Evolutionary conservation across 2,797 vertebrate species (phyloP).

Genomic region (Acropternis orthonyx): DNA sequence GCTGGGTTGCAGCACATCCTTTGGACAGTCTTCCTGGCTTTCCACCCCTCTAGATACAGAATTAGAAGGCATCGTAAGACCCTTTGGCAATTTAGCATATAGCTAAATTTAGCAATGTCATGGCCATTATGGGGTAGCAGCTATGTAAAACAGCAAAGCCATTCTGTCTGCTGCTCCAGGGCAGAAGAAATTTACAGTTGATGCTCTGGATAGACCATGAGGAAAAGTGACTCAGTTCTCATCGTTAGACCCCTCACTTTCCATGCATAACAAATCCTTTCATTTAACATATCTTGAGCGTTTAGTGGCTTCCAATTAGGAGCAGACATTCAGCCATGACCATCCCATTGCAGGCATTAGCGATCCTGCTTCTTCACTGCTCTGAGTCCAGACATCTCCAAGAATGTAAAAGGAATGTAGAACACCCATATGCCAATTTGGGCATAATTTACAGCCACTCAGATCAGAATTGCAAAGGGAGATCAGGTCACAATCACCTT

Average conservation of each 20-base stretch:
- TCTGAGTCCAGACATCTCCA: neutral
- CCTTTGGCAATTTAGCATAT: neutral
- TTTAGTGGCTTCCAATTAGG: neutral
- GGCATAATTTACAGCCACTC: neutral
- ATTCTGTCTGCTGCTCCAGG: neutral
- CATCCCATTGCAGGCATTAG: neutral
- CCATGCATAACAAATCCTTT: neutral
- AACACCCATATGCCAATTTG: neutral
- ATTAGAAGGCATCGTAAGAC: neutral
- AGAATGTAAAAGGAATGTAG: neutral
- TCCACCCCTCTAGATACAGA: neutral
- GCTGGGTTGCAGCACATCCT: neutral
- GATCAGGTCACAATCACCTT: neutral
- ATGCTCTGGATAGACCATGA: neutral
- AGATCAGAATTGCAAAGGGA: neutral
- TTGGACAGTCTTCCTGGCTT: neutral
- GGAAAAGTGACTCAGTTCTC: slow-evolving; percentile 4
- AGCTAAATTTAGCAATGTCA: neutral
- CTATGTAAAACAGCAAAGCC: neutral
- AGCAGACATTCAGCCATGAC: neutral
- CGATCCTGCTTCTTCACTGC: neutral
- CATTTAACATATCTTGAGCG: neutral
- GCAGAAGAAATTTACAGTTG: neutral
- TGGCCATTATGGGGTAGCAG: neutral
- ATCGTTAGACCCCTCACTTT: neutral